These are phyloP conservation scores for Hormiphora californensis DNA, from an alignment of 37 sponge, comb jelly and placozoan species.

Conservation along the genomic window DNA sequence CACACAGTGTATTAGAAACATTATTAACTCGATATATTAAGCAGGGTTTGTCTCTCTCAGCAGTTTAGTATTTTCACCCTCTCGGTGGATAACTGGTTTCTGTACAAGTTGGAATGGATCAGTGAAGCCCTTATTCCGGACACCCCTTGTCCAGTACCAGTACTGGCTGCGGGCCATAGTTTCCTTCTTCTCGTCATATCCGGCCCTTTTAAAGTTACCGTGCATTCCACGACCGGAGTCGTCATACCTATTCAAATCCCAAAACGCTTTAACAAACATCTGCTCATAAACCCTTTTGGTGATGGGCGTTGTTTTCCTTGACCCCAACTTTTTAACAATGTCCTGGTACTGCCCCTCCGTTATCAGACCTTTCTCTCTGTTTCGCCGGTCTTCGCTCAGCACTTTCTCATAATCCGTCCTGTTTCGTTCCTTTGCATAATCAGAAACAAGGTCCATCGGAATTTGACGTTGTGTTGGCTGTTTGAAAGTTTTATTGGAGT, in stretches of 20 bases:
- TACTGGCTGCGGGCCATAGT: not conserved
- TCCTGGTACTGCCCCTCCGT: not conserved
- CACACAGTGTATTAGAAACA: too few species aligned
- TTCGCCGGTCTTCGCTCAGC: not conserved
- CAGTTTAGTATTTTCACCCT: conserved; percentile 3
- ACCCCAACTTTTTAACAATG: not conserved
- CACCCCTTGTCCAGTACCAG: conserved; percentile 16
- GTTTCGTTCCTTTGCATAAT: not conserved
- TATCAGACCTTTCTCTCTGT: not conserved
- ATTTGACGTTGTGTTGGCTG: too few species aligned
- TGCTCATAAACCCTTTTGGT: not conserved
- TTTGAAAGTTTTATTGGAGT: not conserved
- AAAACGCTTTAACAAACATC: not conserved
- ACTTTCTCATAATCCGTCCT: not conserved
- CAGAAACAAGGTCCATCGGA: not conserved
- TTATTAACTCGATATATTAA: not conserved
- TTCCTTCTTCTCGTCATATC: not conserved
- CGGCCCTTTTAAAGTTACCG: not conserved
- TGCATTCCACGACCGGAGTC: not conserved
- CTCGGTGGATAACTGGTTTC: not conserved
- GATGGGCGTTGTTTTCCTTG: not conserved
- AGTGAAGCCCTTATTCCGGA: not conserved
- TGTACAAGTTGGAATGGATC: not conserved
- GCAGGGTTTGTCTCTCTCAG: not conserved
- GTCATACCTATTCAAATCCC: conserved; percentile 20